phyloP scores from a whole-genome alignment of 2,113 vertebrate genomes.

The Corapipo altera region DNA sequence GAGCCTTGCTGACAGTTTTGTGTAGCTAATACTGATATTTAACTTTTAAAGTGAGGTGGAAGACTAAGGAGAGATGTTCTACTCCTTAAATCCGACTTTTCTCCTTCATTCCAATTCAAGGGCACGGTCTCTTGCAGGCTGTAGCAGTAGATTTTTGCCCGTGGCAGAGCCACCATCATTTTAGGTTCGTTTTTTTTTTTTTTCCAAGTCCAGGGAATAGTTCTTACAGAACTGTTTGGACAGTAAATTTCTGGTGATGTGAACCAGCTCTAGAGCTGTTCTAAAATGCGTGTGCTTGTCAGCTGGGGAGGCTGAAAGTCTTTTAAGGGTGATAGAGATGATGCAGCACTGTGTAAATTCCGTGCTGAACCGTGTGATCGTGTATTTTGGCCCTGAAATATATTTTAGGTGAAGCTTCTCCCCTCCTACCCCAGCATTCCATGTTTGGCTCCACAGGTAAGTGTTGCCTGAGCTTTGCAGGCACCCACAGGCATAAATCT shows the following conservation, averaged over 20 bases:
- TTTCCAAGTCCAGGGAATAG: not conserved
- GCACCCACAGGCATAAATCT: not conserved
- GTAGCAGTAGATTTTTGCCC: not conserved
- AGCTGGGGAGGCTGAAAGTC: not conserved
- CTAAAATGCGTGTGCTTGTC: not conserved
- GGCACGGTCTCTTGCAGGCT: not conserved
- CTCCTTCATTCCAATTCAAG: not conserved
- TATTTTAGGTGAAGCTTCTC: not conserved
- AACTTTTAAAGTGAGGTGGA: not conserved
- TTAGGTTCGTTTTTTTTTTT: not conserved
- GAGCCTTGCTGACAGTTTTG: not conserved
- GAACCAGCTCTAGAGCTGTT: not conserved
- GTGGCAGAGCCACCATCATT: not conserved
- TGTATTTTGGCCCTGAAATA: not conserved
- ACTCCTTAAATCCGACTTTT: not conserved
- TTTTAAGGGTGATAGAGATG: not conserved
- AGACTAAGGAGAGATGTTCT: not conserved
- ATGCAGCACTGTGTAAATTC: not conserved
- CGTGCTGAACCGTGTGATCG: rapidly evolving
- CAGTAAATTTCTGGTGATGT: not conserved
- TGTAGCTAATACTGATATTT: not conserved
- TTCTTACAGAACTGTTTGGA: not conserved
- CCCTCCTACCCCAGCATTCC: rapidly evolving
- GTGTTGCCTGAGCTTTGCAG: rapidly evolving
- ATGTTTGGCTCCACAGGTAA: not conserved